Conservation (phyloP, 2,888 invertebrate species). For the Gymnoscelis rufifasciata region DNA sequence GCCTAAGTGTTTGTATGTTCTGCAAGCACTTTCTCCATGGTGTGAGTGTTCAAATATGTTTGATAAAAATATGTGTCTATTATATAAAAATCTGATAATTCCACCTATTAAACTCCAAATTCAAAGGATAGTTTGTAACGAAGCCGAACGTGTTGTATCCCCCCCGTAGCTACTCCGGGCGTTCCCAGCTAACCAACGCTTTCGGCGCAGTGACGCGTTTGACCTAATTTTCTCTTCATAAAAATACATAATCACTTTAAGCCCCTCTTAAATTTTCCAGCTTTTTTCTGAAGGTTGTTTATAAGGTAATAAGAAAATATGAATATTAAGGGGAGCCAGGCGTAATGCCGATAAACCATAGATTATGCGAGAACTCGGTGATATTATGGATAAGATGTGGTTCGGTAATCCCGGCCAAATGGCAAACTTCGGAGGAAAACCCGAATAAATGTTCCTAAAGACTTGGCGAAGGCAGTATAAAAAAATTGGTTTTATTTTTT, state of each 20-base stretch:
- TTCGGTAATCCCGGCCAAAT: conserved; percentile 34
- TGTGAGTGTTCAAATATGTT: no score
- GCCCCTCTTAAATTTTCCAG: conserved; percentile 5
- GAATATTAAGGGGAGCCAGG: conserved; percentile 22
- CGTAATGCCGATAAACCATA: conserved; percentile 33
- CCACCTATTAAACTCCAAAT: no score
- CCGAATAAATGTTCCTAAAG: background rate
- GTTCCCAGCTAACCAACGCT: background rate
- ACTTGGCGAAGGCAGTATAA: background rate
- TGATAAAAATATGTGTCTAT: no score
- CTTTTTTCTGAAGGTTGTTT: conserved; percentile 9
- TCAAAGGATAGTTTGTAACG: no score
- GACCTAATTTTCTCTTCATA: conserved; percentile 7
- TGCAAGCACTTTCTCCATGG: no score
- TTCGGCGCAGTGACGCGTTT: background rate
- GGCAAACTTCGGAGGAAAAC: conserved; percentile 19
- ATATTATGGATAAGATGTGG: conserved; percentile 31
- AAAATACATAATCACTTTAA: conserved; percentile 9
- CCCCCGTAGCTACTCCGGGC: no score
- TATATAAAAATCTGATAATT: no score
- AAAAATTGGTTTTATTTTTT: no score
- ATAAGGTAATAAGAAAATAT: conserved; percentile 21
- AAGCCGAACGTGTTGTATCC: no score
- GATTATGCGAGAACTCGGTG: conserved; percentile 29
- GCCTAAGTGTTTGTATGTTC: no score